Evolutionary conservation across 1,140 invertebrate species (phyloP).

Genomic region (Caenorhabditis tropicalis): DNA sequence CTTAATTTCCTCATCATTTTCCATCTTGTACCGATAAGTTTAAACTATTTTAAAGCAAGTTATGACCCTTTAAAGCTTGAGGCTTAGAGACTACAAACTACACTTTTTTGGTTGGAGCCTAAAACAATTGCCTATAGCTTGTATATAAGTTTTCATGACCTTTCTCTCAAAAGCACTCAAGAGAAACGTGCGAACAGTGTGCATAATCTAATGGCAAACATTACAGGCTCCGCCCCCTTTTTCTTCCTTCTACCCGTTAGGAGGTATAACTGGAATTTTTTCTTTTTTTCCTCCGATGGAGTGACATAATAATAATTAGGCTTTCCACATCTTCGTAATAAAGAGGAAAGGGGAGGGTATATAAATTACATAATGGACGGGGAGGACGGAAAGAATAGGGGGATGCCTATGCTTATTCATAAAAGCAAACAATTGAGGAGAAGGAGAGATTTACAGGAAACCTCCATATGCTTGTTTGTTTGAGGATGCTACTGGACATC

Average conservation of each 20-base stretch:
- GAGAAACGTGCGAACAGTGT: slow-evolving; percentile 30
- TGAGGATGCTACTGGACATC: too few relatives aligned
- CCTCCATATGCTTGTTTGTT: neutral
- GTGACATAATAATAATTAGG: slow-evolving; percentile 4
- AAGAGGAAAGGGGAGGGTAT: neutral
- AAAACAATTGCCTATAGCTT: too few relatives aligned
- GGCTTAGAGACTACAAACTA: neutral
- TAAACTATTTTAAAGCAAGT: too few relatives aligned
- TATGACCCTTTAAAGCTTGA: too few relatives aligned
- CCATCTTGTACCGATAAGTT: too few relatives aligned
- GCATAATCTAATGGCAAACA: slow-evolving; percentile 31
- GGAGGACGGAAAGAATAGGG: neutral
- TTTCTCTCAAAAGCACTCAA: too few relatives aligned
- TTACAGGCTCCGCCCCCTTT: neutral
- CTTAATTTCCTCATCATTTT: too few relatives aligned
- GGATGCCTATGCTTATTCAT: slow-evolving; percentile 12
- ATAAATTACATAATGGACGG: slow-evolving; percentile 24
- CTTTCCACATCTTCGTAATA: neutral
- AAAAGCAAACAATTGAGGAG: slow-evolving; percentile 28
- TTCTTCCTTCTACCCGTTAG: neutral
- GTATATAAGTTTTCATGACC: too few relatives aligned
- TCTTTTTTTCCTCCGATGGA: neutral
- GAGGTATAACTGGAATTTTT: neutral
- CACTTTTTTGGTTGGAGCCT: neutral
- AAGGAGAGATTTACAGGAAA: slow-evolving; percentile 21